Evolutionary conservation across 2,888 invertebrate species (phyloP), one percentile per base, ranked within the genome.

Genomic region (Andrena hattorfiana): DNA sequence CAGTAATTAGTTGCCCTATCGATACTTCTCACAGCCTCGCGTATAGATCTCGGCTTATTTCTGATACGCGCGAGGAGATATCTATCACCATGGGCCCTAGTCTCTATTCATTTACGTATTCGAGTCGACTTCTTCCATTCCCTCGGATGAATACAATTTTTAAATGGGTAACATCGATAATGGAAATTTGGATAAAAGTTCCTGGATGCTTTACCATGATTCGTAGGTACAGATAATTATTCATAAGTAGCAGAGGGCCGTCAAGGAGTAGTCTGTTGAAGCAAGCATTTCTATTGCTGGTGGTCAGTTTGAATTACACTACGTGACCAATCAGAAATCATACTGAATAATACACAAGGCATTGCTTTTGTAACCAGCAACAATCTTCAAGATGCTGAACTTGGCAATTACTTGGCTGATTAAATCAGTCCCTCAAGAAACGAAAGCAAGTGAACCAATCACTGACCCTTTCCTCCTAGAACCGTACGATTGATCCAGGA

Each of bases 1-100:
- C 70, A 54, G 63, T 62, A 73, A 75, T 85, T 85, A 85, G 66
- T 60, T 68, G 70, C 71, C 30, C 74, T 49, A 66, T 54, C 77
- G 67, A 60, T 59, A 54, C 32, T 35, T 51, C 68, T 63, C 30
- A 28, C 30, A 6, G 13, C 32, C 59, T 30, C 8, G 42, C 2
- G 16, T 23, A 23, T 56, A 26, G 16, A 3, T 35, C 4, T 59
- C 26, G 28, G 28, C 42, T 42, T 23, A 32, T 67, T 30, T 32
- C 23, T 56, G 16, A 26, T 13, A 6, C 26, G 13, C 26, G 16
- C 8, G 48, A 23, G 16, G 8, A n/a, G 16, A 4, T 16, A 7
- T 48, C 2, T 8, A 28, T 8, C 2, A 62, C 30, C n/a, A 7
- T 32, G 30, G 7, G 3, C 51, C 20, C 2, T 2, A 51, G 10